A percentile compares a stretch with the other conserved stretches of the same genome.
These are phyloP conservation scores for Mobula hypostoma DNA, from an alignment of 2,113 vertebrate species.

Conservation along the genomic window DNA sequence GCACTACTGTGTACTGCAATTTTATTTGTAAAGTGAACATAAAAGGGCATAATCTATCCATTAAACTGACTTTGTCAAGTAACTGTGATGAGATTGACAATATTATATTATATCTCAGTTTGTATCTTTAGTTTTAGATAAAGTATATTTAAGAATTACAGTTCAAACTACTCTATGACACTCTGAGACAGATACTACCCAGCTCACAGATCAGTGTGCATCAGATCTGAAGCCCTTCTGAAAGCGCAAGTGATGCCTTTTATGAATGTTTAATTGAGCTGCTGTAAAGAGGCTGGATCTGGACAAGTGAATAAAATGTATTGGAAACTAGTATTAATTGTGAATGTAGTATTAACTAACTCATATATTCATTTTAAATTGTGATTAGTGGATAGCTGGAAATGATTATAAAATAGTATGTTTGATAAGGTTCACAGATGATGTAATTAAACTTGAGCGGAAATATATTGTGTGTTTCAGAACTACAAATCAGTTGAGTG, in stretches of 20 bases:
- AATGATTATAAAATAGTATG: neutral
- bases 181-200: neutral
- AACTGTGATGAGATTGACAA: neutral
- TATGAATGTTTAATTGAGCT: neutral
- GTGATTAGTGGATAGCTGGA: slow-evolving; percentile 18
- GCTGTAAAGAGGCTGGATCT: neutral
- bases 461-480: slow-evolving; percentile 15
- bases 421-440: neutral
- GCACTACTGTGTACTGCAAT: neutral
- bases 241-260: neutral
- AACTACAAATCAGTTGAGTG: neutral
- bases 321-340: neutral
- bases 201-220: neutral
- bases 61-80: neutral
- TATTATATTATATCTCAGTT: neutral
- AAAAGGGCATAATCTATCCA: neutral
- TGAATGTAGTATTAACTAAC: neutral
- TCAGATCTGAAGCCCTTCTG: neutral
- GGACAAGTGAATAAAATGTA: neutral
- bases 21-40: neutral
- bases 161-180: neutral
- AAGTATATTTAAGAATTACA: neutral
- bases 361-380: neutral
- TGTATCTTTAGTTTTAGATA: slow-evolving; percentile 21
- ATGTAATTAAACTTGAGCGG: slow-evolving; percentile 11